These are phyloP conservation scores for Periophthalmus modestus DNA, from an alignment of 2,113 vertebrate species.

Conservation along the genomic window DNA sequence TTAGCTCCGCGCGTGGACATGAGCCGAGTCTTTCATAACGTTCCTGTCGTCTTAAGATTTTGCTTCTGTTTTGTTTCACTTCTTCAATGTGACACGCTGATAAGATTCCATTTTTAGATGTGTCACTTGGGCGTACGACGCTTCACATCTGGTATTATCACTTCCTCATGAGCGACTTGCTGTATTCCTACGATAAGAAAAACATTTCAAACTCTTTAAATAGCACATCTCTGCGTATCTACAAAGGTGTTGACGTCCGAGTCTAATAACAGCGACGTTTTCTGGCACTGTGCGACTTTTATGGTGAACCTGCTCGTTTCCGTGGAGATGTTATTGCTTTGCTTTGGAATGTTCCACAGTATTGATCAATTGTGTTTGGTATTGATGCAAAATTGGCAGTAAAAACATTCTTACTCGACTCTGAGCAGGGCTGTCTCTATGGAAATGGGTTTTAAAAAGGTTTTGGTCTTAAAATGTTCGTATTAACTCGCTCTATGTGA, in stretches of 20 bases:
- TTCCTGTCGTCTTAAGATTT: background rate
- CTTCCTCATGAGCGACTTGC: background rate
- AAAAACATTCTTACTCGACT: too few species aligned
- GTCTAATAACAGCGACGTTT: background rate
- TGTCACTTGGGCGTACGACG: background rate
- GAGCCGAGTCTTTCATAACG: background rate
- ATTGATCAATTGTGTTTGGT: too few species aligned
- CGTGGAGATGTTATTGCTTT: too few species aligned
- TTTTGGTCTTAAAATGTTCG: too few species aligned
- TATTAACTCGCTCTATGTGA: too few species aligned
- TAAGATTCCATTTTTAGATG: constrained; percentile 11
- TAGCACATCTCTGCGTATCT: background rate
- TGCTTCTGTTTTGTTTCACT: constrained; percentile 10
- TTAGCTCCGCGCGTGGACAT: background rate
- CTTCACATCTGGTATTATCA: constrained; percentile 9
- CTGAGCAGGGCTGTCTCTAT: too few species aligned
- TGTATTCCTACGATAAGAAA: background rate
- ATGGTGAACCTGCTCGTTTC: too few species aligned
- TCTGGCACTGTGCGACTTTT: background rate
- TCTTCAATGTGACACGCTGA: constrained; percentile 1
- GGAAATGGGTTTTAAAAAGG: too few species aligned
- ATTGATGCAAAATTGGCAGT: too few species aligned
- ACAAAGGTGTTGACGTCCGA: background rate
- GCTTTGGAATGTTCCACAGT: too few species aligned
- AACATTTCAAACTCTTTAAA: background rate